Percentiles rank a stretch among this genome's conserved stretches.
phyloP scores from a whole-genome alignment of 1,140 invertebrate species.

The Achatina immaculata region DNA sequence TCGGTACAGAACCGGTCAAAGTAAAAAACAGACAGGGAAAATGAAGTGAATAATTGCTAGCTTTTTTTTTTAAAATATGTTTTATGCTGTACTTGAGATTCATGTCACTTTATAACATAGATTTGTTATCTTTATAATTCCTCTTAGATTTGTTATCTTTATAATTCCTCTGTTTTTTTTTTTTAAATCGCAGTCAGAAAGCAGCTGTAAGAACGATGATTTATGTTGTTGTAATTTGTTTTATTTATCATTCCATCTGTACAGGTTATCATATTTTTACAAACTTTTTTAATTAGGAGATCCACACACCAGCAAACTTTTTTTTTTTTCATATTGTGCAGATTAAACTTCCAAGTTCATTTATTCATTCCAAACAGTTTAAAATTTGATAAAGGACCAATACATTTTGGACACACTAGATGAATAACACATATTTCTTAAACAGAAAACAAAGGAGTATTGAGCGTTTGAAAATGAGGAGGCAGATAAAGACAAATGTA shows the following conservation, averaged over 20 bases:
- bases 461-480: too few relatives aligned
- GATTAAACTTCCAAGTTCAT: neutral
- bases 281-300: neutral
- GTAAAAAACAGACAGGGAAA: neutral
- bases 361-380: neutral
- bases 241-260: too few relatives aligned
- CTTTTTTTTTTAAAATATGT: neutral
- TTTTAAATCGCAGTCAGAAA: neutral
- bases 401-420: too few relatives aligned
- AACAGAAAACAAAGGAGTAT: too few relatives aligned
- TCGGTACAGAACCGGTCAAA: slow-evolving; percentile 14
- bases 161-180: neutral
- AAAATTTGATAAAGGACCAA: too few relatives aligned
- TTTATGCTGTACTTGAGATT: too few relatives aligned
- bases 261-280: too few relatives aligned
- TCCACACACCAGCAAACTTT: neutral
- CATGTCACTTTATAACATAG: neutral
- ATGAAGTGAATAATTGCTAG: neutral
- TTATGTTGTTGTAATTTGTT: too few relatives aligned
- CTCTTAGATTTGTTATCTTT: neutral
- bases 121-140: neutral
- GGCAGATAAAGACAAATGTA: too few relatives aligned
- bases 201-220: too few relatives aligned
- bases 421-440: too few relatives aligned
- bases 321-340: neutral